Conservation (phyloP, 2,888 invertebrate species). For the Tricholauxania praeusta region DNA sequence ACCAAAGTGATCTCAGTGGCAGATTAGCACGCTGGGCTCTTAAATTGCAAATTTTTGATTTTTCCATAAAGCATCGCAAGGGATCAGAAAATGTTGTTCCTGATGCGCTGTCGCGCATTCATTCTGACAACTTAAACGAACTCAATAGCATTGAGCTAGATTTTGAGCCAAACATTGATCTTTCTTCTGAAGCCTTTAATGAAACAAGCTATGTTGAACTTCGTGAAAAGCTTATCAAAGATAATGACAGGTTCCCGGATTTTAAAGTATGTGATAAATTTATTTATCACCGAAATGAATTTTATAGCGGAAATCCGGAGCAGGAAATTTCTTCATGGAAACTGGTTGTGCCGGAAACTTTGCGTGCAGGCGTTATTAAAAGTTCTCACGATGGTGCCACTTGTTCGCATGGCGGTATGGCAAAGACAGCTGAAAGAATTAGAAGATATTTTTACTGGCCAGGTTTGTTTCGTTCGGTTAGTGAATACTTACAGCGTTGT, state of each 20-base stretch:
- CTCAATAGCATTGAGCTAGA: no score
- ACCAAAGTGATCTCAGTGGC: no score
- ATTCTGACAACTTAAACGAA: no score
- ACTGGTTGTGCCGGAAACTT: neutral
- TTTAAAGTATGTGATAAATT: neutral
- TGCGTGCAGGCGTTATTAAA: neutral
- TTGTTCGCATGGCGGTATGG: conserved; percentile 34
- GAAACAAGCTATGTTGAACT: no score
- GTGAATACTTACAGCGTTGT: conserved; percentile 13
- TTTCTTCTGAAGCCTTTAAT: no score
- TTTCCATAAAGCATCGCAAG: no score
- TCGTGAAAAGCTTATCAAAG: no score
- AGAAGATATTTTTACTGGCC: conserved; percentile 11
- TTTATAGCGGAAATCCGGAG: neutral
- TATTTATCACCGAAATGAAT: neutral
- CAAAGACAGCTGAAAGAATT: neutral
- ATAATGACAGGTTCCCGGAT: neutral
- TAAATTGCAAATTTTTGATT: no score
- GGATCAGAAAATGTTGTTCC: no score
- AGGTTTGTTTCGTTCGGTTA: neutral
- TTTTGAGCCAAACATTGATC: no score
- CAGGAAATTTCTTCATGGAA: conserved; percentile 11
- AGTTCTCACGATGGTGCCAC: conserved; percentile 5
- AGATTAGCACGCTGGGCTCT: no score
- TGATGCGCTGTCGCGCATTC: no score